phyloP scores from a whole-genome alignment of 1,140 invertebrate genomes.

The Plodia interpunctella region DNA sequence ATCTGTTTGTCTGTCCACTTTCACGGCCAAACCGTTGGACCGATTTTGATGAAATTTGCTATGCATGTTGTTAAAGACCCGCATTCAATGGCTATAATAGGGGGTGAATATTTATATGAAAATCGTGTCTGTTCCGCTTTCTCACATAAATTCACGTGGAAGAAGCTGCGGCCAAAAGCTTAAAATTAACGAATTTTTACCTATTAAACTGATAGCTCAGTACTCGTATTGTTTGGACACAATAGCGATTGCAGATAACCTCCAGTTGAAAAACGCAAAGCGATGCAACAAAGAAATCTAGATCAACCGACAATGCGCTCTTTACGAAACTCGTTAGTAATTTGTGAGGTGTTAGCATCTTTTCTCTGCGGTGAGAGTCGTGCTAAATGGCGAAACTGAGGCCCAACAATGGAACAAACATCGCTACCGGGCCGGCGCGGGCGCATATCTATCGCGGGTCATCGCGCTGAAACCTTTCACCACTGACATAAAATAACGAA shows the following conservation, averaged over 20 bases:
- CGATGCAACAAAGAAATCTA: constrained; percentile 56
- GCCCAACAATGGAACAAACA: constrained; percentile 50
- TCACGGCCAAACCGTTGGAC: too few species aligned
- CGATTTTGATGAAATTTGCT: too few species aligned
- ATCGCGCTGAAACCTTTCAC: constrained; percentile 64
- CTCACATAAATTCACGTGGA: too few species aligned
- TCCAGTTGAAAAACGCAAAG: constrained; percentile 32
- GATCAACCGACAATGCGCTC: constrained; percentile 65
- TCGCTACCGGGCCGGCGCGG: constrained; percentile 31
- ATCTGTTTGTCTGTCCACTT: too few species aligned
- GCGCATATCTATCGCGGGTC: constrained; percentile 47
- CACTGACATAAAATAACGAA: not conserved
- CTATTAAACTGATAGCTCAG: not conserved
- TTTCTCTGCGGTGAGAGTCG: constrained; percentile 63
- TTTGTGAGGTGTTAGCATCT: constrained; percentile 55
- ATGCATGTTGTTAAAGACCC: too few species aligned
- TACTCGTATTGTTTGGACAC: constrained; percentile 24
- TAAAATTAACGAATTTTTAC: not conserved
- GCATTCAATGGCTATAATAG: too few species aligned
- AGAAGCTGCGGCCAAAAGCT: too few species aligned
- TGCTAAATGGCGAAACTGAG: constrained; percentile 64
- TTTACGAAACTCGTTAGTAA: constrained; percentile 68
- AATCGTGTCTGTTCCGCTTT: too few species aligned
- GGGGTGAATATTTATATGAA: too few species aligned
- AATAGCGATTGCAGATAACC: constrained; percentile 41